These are phyloP conservation scores for Ecdyonurus torrentis DNA, from an alignment of 2,888 invertebrate genomes.

Conservation along the genomic window DNA sequence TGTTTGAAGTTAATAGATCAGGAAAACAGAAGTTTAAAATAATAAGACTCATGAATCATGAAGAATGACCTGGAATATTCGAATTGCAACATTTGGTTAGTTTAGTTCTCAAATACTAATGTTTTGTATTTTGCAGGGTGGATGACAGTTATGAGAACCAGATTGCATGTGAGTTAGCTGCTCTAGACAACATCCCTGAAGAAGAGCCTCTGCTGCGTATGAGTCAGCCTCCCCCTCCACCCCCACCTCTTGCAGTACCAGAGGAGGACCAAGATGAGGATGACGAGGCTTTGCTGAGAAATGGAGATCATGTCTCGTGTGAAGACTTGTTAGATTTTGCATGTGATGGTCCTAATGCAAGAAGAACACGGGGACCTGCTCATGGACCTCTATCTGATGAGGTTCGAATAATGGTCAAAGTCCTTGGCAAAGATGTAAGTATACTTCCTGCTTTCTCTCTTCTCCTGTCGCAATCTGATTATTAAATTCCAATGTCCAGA, in stretches of 20 bases:
- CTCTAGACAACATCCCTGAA: conserved; percentile 36
- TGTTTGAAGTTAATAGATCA: no score
- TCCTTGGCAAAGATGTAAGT: conserved; percentile 54
- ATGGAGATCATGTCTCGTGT: conserved; percentile 72
- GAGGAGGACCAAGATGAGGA: conserved; percentile 7
- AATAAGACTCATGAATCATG: no score
- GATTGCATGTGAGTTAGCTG: conserved; percentile 42
- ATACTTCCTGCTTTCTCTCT: no score
- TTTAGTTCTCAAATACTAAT: no score
- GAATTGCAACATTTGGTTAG: no score
- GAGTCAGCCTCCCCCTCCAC: conserved; percentile 8
- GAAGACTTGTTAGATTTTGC: conserved; percentile 83
- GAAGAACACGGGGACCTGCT: conserved; percentile 44
- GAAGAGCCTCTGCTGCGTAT: conserved; percentile 18
- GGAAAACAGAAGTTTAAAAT: no score
- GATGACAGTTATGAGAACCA: conserved; percentile 37
- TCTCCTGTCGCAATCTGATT: no score
- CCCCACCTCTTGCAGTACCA: conserved; percentile 18
- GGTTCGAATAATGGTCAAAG: conserved; percentile 80
- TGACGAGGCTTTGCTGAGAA: conserved; percentile 22
- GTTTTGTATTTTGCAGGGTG: conserved; percentile 4
- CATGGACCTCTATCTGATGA: conserved; percentile 80
- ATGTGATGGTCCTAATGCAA: conserved; percentile 51
- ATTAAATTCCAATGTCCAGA: no score
- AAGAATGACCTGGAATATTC: no score